Percentiles rank a stretch among this genome's conserved stretches.
These are phyloP conservation scores for Tenthredo scrophulariae DNA, from an alignment of 2,888 invertebrate species.

Conservation along the genomic window DNA sequence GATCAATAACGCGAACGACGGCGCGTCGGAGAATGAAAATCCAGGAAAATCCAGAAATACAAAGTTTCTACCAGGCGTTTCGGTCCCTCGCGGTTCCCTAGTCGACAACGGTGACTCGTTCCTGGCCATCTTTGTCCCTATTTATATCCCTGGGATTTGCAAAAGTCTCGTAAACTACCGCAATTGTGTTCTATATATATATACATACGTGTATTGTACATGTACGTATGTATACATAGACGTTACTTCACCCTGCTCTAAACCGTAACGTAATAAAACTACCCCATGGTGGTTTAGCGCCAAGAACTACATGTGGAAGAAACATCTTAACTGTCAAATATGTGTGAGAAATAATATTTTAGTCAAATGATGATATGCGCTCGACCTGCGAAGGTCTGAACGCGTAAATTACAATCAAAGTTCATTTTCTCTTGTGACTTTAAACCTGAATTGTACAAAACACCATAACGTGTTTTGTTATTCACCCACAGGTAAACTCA, in stretches of 20 bases:
- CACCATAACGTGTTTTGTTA: neutral
- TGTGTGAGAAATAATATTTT: constrained; percentile 12
- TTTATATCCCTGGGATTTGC: constrained; percentile 45
- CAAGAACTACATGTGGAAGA: neutral
- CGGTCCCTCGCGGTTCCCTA: constrained; percentile 38
- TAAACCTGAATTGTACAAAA: neutral
- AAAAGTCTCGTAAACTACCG: constrained; percentile 35
- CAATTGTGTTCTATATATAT: constrained; percentile 8
- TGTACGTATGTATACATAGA: neutral
- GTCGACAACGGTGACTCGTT: neutral
- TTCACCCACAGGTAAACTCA: too few relatives aligned
- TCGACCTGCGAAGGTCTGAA: neutral
- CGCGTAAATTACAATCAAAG: neutral
- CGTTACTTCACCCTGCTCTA: neutral
- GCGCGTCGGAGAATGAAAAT: constrained; percentile 25
- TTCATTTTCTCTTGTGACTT: neutral
- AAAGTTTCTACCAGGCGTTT: constrained; percentile 33
- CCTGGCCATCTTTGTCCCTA: constrained; percentile 28
- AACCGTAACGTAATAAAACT: constrained; percentile 16
- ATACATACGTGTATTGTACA: neutral
- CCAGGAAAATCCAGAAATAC: constrained; percentile 44
- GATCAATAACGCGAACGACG: constrained; percentile 50
- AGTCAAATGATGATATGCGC: neutral
- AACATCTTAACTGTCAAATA: neutral
- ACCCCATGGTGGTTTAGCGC: neutral